Conservation (phyloP, 2,888 invertebrate genomes). For the Conomelus anceps region DNA sequence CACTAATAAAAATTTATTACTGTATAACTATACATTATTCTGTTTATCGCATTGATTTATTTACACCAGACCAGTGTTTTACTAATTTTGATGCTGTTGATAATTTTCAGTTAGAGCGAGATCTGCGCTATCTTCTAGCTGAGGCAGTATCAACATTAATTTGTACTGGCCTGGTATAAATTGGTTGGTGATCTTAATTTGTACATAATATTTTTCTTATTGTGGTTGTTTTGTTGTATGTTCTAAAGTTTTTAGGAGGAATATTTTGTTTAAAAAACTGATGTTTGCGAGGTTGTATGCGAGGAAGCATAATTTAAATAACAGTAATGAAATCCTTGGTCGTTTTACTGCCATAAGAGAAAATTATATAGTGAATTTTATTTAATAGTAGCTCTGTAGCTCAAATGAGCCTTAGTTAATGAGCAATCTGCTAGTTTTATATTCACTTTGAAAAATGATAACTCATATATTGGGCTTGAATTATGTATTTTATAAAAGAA, state of each 20-base stretch:
- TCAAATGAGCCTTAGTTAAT: not conserved
- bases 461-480: too few relatives aligned
- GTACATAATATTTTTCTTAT: not conserved
- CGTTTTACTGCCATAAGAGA: too few relatives aligned
- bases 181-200: not conserved
- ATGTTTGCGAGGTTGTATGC: too few relatives aligned
- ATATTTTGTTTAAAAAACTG: not conserved
- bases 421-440: not conserved
- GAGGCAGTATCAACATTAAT: not conserved
- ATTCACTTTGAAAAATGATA: not conserved
- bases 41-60: too few relatives aligned
- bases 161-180: not conserved
- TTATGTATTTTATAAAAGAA: too few relatives aligned
- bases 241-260: not conserved
- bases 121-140: not conserved
- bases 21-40: too few relatives aligned
- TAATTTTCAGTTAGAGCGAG: not conserved
- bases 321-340: too few relatives aligned
- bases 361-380: too few relatives aligned
- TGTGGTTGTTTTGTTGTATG: not conserved
- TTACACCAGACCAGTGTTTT: not conserved
- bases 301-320: too few relatives aligned
- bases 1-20: too few relatives aligned
- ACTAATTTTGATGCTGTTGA: not conserved
- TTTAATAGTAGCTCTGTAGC: too few relatives aligned